phyloP scores from a whole-genome alignment of 2,113 vertebrate genomes.

The Vidua chalybeata region DNA sequence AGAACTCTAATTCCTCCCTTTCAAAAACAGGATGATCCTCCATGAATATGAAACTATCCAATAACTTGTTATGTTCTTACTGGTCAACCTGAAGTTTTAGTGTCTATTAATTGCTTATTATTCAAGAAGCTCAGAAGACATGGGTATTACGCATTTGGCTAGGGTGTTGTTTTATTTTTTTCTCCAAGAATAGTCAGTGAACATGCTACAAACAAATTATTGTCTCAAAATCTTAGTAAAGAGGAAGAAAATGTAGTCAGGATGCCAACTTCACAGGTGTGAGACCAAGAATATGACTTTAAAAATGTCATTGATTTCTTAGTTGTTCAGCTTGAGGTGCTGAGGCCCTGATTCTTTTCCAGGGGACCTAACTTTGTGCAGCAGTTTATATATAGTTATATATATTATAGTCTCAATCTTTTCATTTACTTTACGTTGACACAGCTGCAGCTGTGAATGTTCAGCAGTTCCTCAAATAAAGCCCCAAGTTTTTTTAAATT shows the following conservation, averaged over 20 bases:
- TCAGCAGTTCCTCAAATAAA: constrained; percentile 55
- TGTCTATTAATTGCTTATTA: background rate
- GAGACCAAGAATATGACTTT: background rate
- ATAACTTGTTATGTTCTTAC: background rate
- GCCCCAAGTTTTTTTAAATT: constrained; percentile 44
- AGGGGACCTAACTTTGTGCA: background rate
- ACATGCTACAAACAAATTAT: background rate
- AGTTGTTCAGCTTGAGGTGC: constrained; percentile 12
- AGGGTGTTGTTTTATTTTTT: background rate
- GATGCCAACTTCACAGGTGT: background rate
- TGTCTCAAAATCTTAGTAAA: background rate
- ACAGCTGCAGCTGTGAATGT: constrained; percentile 61
- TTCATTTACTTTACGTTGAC: constrained; percentile 34
- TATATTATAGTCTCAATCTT: constrained; percentile 35
- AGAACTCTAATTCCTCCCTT: background rate
- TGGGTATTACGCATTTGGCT: background rate
- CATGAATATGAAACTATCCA: background rate
- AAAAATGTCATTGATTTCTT: background rate
- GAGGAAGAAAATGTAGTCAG: background rate
- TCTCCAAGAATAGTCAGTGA: background rate
- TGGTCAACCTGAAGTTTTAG: background rate
- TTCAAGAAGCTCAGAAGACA: background rate
- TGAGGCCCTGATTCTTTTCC: constrained; percentile 14
- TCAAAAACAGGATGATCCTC: background rate
- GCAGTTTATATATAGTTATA: constrained; percentile 51